Base-by-base conservation (phyloP, 2,797 vertebrate species). In the Synaphobranchus kaupii region DNA sequence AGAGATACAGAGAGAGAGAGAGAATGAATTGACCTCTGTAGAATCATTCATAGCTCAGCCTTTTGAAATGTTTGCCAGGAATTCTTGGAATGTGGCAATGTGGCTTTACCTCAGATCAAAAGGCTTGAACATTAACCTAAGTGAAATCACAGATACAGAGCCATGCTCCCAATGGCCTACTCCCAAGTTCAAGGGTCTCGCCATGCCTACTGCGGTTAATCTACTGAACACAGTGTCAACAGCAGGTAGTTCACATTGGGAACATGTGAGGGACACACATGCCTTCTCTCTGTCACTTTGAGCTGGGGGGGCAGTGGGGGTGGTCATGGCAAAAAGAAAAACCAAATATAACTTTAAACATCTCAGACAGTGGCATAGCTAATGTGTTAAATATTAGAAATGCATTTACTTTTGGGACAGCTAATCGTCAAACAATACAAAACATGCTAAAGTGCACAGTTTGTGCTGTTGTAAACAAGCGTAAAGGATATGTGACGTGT, bases 21-120 rank as follows among this genome's bases (percentile, higher is more conserved):
- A 87, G 78, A 89, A 91, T 89, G 91, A 91, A 91, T 89, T 87
- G 92, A 90, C 92, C 92, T 94, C 92, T 92, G 93, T 91, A 86
- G 92, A 89, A 88, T 90, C 93, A 92, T 94, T 94, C 94, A 94
- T 90, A 89, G 91, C 90, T 83, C 86, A 90, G 89, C 89, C 54
- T 48, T 92, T 92, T 89, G 92, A 95, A 95, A 94, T 7, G 88
- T 91, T 88, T 90, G 90, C 81, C 91, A 93, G 95, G 95, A 96
- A 96, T 95, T 95, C 93, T 68, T 88, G 92, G 95, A 96, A 96
- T 96, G 95, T 88, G 83, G 90, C 94, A 96, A 96, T 96, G 95
- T 88, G 81, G 90, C 94, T 94, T 95, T 92, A 89, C 85, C 54
- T 94, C 83, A 93, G 93, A 95, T 95, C 93, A 95, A 94, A 94